These are phyloP conservation scores for Lepidurus packardi DNA, from an alignment of 1,140 invertebrate species.

Conservation along the genomic window DNA sequence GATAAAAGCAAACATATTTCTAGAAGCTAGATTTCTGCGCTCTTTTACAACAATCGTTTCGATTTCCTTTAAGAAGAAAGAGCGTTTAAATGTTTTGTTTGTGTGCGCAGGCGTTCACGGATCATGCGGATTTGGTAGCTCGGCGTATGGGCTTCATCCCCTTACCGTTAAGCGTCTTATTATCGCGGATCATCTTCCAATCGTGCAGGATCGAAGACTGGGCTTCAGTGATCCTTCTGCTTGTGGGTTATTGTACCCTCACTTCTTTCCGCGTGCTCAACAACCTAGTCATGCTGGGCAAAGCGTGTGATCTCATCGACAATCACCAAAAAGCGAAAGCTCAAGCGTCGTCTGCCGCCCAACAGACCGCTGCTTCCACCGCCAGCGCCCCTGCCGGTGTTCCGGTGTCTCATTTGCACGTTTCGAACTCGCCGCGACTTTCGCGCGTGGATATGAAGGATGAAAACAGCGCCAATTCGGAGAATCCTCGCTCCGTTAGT, in stretches of 20 bases:
- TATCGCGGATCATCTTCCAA: conserved; percentile 72
- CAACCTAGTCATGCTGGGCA: conserved; percentile 80
- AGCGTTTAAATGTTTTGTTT: too few species aligned
- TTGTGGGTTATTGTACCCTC: conserved; percentile 71
- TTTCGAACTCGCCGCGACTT: not conserved
- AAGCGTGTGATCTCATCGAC: conserved; percentile 74
- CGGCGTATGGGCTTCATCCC: conserved; percentile 97
- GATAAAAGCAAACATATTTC: not conserved
- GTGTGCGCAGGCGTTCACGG: conserved; percentile 96
- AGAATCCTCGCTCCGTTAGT: not conserved
- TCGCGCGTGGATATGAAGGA: not conserved
- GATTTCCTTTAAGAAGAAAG: too few species aligned
- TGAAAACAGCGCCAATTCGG: not conserved
- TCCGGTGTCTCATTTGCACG: not conserved
- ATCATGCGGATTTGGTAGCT: conserved; percentile 92
- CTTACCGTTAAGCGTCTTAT: conserved; percentile 84
- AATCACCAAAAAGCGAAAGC: conserved; percentile 59
- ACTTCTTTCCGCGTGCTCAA: conserved; percentile 74
- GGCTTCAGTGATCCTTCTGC: conserved; percentile 58
- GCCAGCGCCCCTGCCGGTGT: not conserved
- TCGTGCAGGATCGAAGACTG: conserved; percentile 57
- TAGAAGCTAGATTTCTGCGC: not conserved
- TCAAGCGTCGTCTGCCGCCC: conserved; percentile 36
- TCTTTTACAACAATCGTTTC: not conserved
- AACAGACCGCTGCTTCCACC: conserved; percentile 1